phyloP scores from a whole-genome alignment of 2,113 vertebrate species.

The Myotis brandtii region DNA sequence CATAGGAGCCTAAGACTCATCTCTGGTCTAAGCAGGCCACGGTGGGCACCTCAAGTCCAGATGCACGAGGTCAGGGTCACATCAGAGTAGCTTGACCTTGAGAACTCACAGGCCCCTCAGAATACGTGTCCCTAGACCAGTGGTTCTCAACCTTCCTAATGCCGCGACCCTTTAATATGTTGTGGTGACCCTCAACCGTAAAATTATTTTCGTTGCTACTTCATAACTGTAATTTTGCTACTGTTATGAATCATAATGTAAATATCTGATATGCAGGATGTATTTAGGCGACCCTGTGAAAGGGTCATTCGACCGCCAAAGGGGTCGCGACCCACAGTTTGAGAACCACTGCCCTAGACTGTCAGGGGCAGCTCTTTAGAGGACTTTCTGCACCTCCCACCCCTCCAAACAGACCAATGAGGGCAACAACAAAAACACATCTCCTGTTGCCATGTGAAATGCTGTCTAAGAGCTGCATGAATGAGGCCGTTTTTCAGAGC shows the following conservation, averaged over 20 bases:
- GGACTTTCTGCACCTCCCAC: background rate
- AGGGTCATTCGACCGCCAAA: too few relatives aligned
- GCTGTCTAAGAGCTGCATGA: rapidly evolving
- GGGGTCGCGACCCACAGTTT: too few relatives aligned
- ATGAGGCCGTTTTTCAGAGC: background rate
- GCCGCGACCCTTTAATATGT: too few relatives aligned
- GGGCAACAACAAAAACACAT: background rate
- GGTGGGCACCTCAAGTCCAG: background rate
- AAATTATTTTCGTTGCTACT: too few relatives aligned
- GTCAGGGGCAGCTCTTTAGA: background rate
- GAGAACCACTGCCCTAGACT: too few relatives aligned
- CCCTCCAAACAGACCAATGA: background rate
- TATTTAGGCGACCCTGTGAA: too few relatives aligned
- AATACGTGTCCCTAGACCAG: background rate
- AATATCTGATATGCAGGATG: too few relatives aligned
- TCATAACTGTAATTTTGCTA: too few relatives aligned
- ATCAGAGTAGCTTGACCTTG: background rate
- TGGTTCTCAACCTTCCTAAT: too few relatives aligned
- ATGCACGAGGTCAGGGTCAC: background rate
- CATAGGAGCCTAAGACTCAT: rapidly evolving
- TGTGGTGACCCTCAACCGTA: too few relatives aligned
- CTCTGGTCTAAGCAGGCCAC: background rate
- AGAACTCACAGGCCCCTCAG: background rate
- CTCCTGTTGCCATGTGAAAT: background rate
- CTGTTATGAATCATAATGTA: too few relatives aligned